Evolutionary conservation across 2,888 invertebrate genomes (phyloP).

Genomic region (Troides helena): DNA sequence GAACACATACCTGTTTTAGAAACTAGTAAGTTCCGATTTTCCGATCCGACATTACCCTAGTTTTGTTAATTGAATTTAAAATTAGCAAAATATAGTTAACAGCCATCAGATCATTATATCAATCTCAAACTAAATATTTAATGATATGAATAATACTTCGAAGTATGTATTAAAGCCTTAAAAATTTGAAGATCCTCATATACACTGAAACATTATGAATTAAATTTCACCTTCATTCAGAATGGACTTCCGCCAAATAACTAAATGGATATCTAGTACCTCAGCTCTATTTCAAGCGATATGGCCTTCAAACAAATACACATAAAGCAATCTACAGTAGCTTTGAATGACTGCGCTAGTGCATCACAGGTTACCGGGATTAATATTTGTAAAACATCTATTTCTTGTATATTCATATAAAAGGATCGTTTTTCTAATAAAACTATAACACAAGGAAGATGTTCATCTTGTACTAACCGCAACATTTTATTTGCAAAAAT

Average conservation of each 20-base stretch:
- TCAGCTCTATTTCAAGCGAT: constrained; percentile 27
- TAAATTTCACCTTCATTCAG: constrained; percentile 22
- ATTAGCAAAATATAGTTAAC: too few relatives aligned
- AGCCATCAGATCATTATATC: too few relatives aligned
- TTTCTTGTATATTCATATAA: not conserved
- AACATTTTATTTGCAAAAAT: too few relatives aligned
- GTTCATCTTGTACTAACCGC: too few relatives aligned
- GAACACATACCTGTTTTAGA: too few relatives aligned
- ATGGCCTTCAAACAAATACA: constrained; percentile 22
- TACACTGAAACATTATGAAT: constrained; percentile 2
- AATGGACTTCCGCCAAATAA: constrained; percentile 28
- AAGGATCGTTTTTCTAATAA: not conserved
- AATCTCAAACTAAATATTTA: too few relatives aligned
- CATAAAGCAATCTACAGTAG: constrained; percentile 23
- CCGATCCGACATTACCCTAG: too few relatives aligned
- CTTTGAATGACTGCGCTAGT: constrained; percentile 18
- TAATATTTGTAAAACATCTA: not conserved
- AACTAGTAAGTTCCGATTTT: too few relatives aligned
- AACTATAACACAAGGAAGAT: too few relatives aligned
- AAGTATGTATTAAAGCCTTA: too few relatives aligned
- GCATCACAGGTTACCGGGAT: constrained; percentile 14
- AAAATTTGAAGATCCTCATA: not conserved
- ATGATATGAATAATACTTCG: too few relatives aligned
- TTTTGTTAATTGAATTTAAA: too few relatives aligned
- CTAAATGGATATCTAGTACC: constrained; percentile 21